A percentile compares a stretch with the other conserved stretches of the same genome.
These are phyloP conservation scores for Caretta caretta DNA, from an alignment of 2,113 vertebrate species.

Conservation along the genomic window DNA sequence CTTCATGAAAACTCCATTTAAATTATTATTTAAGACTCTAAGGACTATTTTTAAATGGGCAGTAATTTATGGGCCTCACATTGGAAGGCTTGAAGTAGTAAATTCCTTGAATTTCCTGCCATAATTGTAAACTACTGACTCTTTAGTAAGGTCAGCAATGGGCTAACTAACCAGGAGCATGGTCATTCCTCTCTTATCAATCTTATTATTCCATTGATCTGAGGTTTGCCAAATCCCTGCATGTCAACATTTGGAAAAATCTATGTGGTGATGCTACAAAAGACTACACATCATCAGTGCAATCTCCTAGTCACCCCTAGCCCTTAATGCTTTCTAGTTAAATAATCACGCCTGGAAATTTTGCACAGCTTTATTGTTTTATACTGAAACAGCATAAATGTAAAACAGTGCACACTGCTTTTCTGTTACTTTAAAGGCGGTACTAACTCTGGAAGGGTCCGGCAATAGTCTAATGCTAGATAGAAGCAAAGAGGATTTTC, in stretches of 20 bases:
- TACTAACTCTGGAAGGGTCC: accelerated
- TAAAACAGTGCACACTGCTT: background rate
- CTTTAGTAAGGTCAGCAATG: background rate
- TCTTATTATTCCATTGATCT: background rate
- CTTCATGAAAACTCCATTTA: constrained; percentile 42
- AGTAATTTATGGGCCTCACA: background rate
- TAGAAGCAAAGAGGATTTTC: background rate
- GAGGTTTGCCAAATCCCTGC: background rate
- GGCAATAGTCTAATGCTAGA: background rate
- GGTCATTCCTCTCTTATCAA: background rate
- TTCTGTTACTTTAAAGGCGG: background rate
- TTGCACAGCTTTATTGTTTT: background rate
- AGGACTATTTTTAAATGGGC: constrained; percentile 37
- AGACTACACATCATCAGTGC: background rate
- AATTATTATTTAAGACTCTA: constrained; percentile 48
- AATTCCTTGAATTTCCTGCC: background rate
- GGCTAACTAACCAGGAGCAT: background rate
- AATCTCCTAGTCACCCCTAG: background rate
- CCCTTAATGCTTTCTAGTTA: background rate
- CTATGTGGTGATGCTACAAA: background rate
- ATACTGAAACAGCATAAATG: background rate
- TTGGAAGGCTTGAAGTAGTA: background rate
- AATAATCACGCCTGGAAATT: background rate
- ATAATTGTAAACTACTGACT: background rate
- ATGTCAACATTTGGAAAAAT: background rate